Evolutionary conservation across 2,888 invertebrate genomes (phyloP), one percentile per base, ranked within the genome.

Genomic region (Bellardia pandia): DNA sequence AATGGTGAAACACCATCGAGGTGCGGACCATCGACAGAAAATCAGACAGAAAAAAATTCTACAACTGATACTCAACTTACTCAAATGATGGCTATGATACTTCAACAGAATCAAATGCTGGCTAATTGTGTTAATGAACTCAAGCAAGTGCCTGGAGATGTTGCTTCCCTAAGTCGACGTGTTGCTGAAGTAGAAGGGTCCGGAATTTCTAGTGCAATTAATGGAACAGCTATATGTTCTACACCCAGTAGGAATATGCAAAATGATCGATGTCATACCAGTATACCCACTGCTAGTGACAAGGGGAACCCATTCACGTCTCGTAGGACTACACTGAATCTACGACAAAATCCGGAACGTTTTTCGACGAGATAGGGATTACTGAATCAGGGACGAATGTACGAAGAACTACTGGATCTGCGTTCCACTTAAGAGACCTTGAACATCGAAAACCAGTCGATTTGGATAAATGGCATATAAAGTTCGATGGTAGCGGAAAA

Each of bases 61-160:
- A 14, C 8, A 8, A 9, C 40, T 53, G 13, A 16, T 33, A 51
- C 16, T 11, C 75, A 51, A 33, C 14, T 76, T 3, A 37, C 6
- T 33, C 45, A 62, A 33, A 9, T 60, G 2, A 40, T 64, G 69
- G 7, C 69, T n/a, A 51, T 69, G 33, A 4, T 64, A 40, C 13
- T 58, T 23, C 60, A 80, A 13, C 80, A 80, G 40, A 80, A 6
- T 4, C 48, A 53, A 72, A 56, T 56, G 23, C 16, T 72, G 53
- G 6, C 23, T 13, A 80, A 40, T 14, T 80, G 80, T 37, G 53
- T 80, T n/a, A 62, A 40, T 40, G 72, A 71, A 37, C 11, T 74
- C 4, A 53, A 37, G 3, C 37, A 64, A 13, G 33, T 81, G 56
- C 37, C 68, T 13, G 68, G 42, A n/a, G 74, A 81, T 16, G 42